Base-by-base conservation (phyloP, 2,888 invertebrate species). In the Chymomyza fuscimana region DNA sequence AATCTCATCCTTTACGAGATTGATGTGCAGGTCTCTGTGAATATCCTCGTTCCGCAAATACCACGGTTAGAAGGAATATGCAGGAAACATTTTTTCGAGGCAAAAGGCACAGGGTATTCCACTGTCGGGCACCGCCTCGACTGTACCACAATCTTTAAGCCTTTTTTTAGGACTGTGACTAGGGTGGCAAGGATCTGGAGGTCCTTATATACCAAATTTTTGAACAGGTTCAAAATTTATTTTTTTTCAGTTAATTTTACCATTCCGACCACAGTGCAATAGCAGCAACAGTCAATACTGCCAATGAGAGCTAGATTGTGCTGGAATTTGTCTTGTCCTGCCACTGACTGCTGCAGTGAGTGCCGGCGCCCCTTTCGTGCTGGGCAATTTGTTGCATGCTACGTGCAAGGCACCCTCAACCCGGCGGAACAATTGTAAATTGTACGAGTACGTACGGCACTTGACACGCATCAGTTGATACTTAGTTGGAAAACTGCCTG, bases 291-390 rank as follows among this genome's bases (percentile, higher is more conserved):
- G 79, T 86, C 86, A 84, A 86, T 84, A 84, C 76, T 81, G 78
- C 67, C 77, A 82, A 81, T 81, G 84, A 79, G 75, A 32, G 7
- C 32, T 32, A 5, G 7, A 32, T 32, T 74, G 72, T 82, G 84
- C 79, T 84, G 82, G 78, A 86, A 86, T 86, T 86, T 86, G 85
- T 85, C 85, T 81, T 80, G 81, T 32, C 76, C 79, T 86, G 85
- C 76, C 79, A 76, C 63, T 77, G 84, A 82, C 78, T 73, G 75
- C 63, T 19, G 25, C 25, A 25, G 15, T 50, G 59, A 65, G 58
- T 63, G 52, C 70, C 69, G 73, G 19, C 25, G 12, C 60, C 54
- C 19, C 32, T 32, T 54, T 22, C 19, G 9, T 60, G 60, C 67
- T 63, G 72, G 68, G 80, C 80, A 83, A 80, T 77, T 83, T 86